Evolutionary conservation across 2,113 vertebrate genomes (phyloP).

Genomic region (Lutjanus erythropterus): DNA sequence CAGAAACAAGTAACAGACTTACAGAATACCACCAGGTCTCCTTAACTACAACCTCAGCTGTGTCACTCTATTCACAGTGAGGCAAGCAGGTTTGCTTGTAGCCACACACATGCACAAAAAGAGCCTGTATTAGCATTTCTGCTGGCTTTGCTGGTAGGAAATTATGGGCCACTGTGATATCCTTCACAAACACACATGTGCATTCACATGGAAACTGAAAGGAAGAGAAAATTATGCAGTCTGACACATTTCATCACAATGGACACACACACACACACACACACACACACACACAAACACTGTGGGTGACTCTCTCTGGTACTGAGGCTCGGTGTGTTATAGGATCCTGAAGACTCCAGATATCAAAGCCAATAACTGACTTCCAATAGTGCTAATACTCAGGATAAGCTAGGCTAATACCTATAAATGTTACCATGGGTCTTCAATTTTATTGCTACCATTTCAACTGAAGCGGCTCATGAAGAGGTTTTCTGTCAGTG

Average conservation of each 20-base stretch:
- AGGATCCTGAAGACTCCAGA: constrained; percentile 1
- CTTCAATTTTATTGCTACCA: constrained; percentile 36
- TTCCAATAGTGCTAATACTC: constrained; percentile 22
- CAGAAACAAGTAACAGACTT: neutral
- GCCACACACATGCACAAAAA: too few species aligned
- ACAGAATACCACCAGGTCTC: neutral
- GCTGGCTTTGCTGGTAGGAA: neutral
- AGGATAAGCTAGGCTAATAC: constrained; percentile 36
- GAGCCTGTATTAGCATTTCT: neutral
- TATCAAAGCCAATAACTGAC: constrained; percentile 32
- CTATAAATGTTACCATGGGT: constrained; percentile 33
- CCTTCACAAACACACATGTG: neutral
- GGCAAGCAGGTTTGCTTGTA: neutral
- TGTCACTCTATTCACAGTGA: neutral
- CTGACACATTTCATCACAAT: neutral
- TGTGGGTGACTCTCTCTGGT: neutral
- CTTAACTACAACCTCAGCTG: neutral
- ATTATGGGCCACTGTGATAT: neutral
- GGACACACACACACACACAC: constrained; percentile 7
- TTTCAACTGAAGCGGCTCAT: constrained; percentile 35
- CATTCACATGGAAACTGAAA: neutral
- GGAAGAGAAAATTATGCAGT: neutral
- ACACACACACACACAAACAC: constrained; percentile 5
- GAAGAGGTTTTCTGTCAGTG: constrained; percentile 30
- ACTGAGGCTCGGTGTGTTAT: neutral